A percentile compares a stretch with the other conserved stretches of the same genome.
Evolutionary conservation across 2,113 vertebrate species (phyloP).

Genomic region (Corvus cornix): DNA sequence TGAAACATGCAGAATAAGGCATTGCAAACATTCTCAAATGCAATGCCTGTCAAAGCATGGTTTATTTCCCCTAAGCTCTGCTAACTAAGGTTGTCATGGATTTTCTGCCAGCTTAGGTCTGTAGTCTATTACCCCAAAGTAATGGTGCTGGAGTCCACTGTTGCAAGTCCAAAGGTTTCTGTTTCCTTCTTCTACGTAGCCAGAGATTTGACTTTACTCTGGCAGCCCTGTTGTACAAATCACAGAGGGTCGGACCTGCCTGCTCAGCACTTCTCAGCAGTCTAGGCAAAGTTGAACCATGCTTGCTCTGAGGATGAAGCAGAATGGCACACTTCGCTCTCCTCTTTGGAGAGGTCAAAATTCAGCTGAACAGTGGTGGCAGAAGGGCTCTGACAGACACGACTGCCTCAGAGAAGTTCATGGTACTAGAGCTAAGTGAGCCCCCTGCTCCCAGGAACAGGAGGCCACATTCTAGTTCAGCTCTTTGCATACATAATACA

Average conservation of each 20-base stretch:
- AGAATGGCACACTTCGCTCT: background rate
- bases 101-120: background rate
- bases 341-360: background rate
- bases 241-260: rapidly evolving
- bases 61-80: background rate
- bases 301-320: background rate
- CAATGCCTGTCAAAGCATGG: background rate
- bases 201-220: background rate
- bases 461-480: background rate
- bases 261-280: background rate
- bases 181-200: background rate
- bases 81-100: background rate
- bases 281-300: background rate
- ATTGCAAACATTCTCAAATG: background rate
- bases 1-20: background rate
- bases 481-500: background rate
- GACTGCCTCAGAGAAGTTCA: background rate
- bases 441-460: background rate
- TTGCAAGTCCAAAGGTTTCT: background rate
- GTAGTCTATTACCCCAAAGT: background rate
- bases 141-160: background rate
- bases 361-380: background rate
- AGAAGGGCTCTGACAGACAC: background rate
- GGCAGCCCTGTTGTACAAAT: rapidly evolving
- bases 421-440: background rate